Conservation (phyloP, 2,113 vertebrate species). For the Nannospalax galili region DNA sequence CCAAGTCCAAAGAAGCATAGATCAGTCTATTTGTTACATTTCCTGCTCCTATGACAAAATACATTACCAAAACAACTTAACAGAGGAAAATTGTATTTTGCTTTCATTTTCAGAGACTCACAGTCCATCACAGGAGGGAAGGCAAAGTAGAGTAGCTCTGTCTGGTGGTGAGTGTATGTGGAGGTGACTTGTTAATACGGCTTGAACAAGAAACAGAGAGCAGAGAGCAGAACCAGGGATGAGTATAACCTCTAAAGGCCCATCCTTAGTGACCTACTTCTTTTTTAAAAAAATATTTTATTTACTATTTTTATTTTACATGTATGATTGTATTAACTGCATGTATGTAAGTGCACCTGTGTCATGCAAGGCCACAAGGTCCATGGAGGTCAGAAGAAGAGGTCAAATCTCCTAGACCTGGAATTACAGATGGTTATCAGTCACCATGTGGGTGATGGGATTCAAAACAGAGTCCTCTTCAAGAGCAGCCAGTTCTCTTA, state of each 20-base stretch:
- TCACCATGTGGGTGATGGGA: no score
- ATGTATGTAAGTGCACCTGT: no score
- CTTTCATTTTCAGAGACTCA: not conserved
- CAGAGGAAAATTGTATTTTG: not conserved
- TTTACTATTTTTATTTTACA: no score
- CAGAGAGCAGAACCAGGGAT: not conserved
- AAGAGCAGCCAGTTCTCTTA: no score
- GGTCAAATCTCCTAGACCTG: no score
- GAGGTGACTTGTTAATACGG: not conserved
- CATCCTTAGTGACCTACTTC: not conserved
- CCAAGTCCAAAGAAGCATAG: not conserved
- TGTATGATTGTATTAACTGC: no score
- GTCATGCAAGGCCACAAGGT: no score
- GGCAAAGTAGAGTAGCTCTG: not conserved
- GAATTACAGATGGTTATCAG: no score
- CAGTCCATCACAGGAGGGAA: not conserved
- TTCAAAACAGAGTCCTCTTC: no score
- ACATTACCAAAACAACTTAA: no score
- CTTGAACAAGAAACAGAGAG: not conserved
- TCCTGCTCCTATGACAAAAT: not conserved
- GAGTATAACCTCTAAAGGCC: not conserved
- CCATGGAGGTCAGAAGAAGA: no score
- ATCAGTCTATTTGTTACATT: not conserved
- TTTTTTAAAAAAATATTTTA: no score
- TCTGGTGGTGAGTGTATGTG: not conserved